Conservation (phyloP, 2,888 invertebrate genomes). For the Phasia obesa region DNA sequence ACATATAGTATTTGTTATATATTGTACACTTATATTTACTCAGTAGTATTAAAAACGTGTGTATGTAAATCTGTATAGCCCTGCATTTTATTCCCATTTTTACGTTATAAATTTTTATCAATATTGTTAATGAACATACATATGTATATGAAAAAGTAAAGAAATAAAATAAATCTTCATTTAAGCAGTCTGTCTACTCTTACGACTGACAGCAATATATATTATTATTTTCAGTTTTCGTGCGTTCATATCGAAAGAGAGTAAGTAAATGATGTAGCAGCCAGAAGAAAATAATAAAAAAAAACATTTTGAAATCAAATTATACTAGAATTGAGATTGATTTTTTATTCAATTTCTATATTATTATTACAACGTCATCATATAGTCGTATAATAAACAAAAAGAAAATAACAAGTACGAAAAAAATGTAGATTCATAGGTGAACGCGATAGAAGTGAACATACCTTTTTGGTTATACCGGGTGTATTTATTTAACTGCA, state of each 20-base stretch:
- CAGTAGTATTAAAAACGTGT: background rate
- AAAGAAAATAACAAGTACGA: conserved; percentile 5
- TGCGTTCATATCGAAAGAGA: background rate
- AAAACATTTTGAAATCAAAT: conserved; percentile 70
- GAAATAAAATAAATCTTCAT: conserved; percentile 56
- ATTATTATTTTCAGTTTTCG: conserved; percentile 12
- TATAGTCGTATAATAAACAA: conserved; percentile 7
- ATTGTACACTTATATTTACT: background rate
- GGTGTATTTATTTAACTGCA: too few relatives aligned
- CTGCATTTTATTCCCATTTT: conserved; percentile 7
- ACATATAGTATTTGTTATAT: too few relatives aligned
- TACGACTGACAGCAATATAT: background rate
- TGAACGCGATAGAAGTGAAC: background rate
- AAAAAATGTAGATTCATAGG: background rate
- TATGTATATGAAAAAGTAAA: conserved; percentile 21
- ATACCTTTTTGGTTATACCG: too few relatives aligned
- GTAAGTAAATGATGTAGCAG: conserved; percentile 35
- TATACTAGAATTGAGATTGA: conserved; percentile 73
- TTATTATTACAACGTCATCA: conserved; percentile 55
- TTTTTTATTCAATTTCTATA: conserved; percentile 74
- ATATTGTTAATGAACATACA: conserved; percentile 63
- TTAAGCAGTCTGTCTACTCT: conserved; percentile 33
- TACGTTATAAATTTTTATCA: conserved; percentile 57
- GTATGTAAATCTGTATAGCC: background rate
- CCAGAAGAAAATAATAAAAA: conserved; percentile 16